Evolutionary conservation across 2,797 vertebrate species (phyloP).

Genomic region (Gymnoscopelus microlampas): DNA sequence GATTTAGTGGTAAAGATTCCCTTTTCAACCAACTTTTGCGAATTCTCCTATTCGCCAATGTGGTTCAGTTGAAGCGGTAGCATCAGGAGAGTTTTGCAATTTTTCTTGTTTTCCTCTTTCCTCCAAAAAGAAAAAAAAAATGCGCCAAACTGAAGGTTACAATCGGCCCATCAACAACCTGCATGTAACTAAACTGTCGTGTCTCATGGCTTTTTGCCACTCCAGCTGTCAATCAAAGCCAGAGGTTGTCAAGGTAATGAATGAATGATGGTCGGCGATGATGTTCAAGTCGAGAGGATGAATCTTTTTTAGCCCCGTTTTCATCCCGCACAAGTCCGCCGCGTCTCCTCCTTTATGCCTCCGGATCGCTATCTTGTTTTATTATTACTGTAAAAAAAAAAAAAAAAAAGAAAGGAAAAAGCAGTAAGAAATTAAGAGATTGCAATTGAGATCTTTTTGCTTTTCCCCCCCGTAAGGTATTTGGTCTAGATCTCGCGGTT

Average conservation of each 20-base stretch:
- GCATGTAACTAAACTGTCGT: slow-evolving; percentile 99
- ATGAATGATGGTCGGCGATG: slow-evolving; percentile 99
- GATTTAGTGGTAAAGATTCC: slow-evolving; percentile 88
- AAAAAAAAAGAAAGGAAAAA: slow-evolving; percentile 45
- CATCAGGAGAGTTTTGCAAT: slow-evolving; percentile 87
- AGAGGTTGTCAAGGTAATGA: slow-evolving; percentile 99
- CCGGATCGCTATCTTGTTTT: slow-evolving; percentile 90
- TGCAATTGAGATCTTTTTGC: slow-evolving; percentile 85
- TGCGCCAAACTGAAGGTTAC: slow-evolving; percentile 94
- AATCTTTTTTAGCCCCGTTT: slow-evolving; percentile 94
- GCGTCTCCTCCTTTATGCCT: slow-evolving; percentile 90
- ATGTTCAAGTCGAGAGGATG: slow-evolving; percentile 92
- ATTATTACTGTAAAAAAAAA: slow-evolving; percentile 75
- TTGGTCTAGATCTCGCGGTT: slow-evolving; percentile 86
- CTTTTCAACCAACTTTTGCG: slow-evolving; percentile 87
- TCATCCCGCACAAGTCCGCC: slow-evolving; percentile 90
- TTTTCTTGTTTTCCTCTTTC: slow-evolving; percentile 86
- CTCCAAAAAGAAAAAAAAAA: slow-evolving; percentile 82
- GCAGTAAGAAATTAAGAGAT: slow-evolving; percentile 83
- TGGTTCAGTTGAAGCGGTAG: slow-evolving; percentile 82
- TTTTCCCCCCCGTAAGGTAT: slow-evolving; percentile 84
- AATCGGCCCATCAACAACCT: slow-evolving; percentile 98
- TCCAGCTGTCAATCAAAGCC: slow-evolving; percentile 99
- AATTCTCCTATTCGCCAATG: slow-evolving; percentile 90
- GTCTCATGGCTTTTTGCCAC: slow-evolving; percentile 99